A percentile compares a stretch with the other conserved stretches of the same genome.
Evolutionary conservation across 2,797 vertebrate species (phyloP).

Genomic region (Megalops cyprinoides): DNA sequence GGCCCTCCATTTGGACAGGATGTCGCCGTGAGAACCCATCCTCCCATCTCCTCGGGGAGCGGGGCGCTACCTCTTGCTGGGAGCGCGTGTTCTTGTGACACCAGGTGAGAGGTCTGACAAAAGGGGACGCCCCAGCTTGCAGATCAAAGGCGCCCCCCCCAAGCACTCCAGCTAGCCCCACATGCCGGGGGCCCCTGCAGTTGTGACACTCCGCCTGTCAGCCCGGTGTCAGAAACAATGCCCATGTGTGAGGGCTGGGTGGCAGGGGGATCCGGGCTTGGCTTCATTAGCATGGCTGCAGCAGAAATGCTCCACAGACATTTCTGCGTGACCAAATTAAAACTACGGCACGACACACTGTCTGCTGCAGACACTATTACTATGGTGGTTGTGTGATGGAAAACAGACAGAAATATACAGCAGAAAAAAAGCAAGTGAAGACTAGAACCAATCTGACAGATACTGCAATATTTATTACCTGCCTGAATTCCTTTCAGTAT

Average conservation of each 20-base stretch:
- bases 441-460: conserved; percentile 61
- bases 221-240: background rate
- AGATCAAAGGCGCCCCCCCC: conserved; percentile 27
- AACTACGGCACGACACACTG: background rate
- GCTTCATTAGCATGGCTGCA: background rate
- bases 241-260: background rate
- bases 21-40: conserved; percentile 7
- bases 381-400: conserved; percentile 52
- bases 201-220: background rate
- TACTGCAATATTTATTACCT: conserved; percentile 68
- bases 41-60: background rate
- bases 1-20: conserved; percentile 38
- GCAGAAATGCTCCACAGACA: background rate
- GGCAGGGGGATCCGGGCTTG: background rate
- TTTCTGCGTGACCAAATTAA: background rate
- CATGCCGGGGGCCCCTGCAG: background rate
- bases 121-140: background rate
- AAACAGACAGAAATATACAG: conserved; percentile 59
- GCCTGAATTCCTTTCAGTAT: conserved; percentile 66
- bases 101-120: background rate
- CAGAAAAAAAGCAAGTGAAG: conserved; percentile 61
- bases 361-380: conserved; percentile 39
- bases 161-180: background rate
- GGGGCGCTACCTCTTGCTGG: conserved; percentile 7
- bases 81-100: background rate